Evolutionary conservation across 1,140 invertebrate genomes (phyloP).

Genomic region (Galleria mellonella): DNA sequence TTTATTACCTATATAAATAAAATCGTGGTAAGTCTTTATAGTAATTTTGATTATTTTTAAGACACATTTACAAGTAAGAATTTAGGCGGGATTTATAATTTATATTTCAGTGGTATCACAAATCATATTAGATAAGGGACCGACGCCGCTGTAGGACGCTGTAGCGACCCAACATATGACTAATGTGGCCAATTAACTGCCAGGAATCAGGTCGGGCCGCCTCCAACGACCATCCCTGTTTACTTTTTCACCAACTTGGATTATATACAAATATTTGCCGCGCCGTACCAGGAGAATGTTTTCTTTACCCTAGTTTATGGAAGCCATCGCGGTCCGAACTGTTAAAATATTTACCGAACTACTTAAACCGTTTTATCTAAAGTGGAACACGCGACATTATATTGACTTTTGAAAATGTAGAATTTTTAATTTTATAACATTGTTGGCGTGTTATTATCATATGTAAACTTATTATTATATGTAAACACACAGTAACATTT

Average conservation of each 20-base stretch:
- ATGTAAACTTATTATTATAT: too few species aligned
- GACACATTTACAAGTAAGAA: conserved; percentile 10
- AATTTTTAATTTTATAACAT: too few species aligned
- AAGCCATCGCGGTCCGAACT: not conserved
- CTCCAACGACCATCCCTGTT: not conserved
- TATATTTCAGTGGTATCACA: conserved; percentile 28
- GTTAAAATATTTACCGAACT: conserved; percentile 3
- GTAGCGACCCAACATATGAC: not conserved
- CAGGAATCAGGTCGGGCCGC: not conserved
- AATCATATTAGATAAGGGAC: conserved; percentile 38
- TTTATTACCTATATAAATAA: too few species aligned
- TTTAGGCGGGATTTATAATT: conserved; percentile 20
- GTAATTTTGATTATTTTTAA: too few species aligned
- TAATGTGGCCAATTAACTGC: conserved; percentile 1
- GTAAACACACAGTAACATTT: too few species aligned
- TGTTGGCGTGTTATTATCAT: too few species aligned
- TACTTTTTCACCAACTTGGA: conserved; percentile 4
- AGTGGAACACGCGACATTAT: conserved; percentile 1
- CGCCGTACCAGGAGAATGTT: not conserved
- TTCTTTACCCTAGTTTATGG: conserved; percentile 2
- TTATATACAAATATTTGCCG: conserved; percentile 2
- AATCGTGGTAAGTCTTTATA: too few species aligned
- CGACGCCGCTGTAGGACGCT: conserved; percentile 3
- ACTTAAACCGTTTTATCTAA: conserved; percentile 5
- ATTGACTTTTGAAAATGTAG: too few species aligned